These are phyloP conservation scores for Agrotis ipsilon DNA, from an alignment of 2,888 invertebrate genomes.

Conservation along the genomic window DNA sequence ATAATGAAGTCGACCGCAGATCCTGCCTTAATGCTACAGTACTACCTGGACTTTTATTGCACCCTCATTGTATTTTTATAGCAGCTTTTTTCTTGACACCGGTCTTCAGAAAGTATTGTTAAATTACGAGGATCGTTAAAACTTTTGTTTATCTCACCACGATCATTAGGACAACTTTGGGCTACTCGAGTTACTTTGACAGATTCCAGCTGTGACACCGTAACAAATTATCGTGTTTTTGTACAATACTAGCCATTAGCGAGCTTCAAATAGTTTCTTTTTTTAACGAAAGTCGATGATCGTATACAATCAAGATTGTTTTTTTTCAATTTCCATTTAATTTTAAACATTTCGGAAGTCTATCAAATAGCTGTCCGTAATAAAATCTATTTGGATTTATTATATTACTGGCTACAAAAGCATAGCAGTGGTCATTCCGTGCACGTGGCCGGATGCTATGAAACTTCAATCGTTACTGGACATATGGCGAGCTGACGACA, in stretches of 20 bases:
- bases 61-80: constrained; percentile 44
- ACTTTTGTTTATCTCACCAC: constrained; percentile 41
- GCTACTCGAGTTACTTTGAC: constrained; percentile 29
- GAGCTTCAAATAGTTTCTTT: neutral
- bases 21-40: constrained; percentile 24
- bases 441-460: constrained; percentile 68
- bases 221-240: constrained; percentile 30
- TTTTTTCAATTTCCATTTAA: no score
- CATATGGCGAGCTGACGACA: constrained; percentile 57
- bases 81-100: constrained; percentile 54
- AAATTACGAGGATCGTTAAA: constrained; percentile 46
- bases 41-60: constrained; percentile 43
- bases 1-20: constrained; percentile 55
- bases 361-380: constrained; percentile 20
- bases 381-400: constrained; percentile 31
- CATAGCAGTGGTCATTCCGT: constrained; percentile 40
- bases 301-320: neutral
- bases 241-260: neutral
- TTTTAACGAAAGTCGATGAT: neutral
- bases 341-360: constrained; percentile 37
- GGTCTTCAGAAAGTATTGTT: constrained; percentile 41
- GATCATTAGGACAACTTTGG: constrained; percentile 42
- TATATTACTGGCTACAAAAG: constrained; percentile 39
- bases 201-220: constrained; percentile 36
- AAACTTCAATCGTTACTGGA: constrained; percentile 63